Percentiles rank a stretch among this genome's conserved stretches.
Conservation (phyloP, 1,140 invertebrate genomes). For the Proctacanthus coquilletti region DNA sequence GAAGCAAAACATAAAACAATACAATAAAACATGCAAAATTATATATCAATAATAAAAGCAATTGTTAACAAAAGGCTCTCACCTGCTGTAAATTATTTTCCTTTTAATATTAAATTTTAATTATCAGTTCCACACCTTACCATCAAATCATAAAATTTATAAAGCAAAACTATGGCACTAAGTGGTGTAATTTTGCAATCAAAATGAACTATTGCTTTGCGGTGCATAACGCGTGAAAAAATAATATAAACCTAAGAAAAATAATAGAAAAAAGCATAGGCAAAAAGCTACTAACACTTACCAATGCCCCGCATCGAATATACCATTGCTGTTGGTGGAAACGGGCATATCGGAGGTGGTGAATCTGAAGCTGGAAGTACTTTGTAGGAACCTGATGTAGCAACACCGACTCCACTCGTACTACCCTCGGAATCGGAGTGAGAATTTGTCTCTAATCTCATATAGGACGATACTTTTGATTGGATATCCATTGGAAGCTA, state of each 20-base stretch:
- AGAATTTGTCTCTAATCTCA: constrained; percentile 49
- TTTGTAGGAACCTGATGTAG: constrained; percentile 28
- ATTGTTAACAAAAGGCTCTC: too few relatives aligned
- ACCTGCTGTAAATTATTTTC: too few relatives aligned
- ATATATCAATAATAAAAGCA: too few relatives aligned
- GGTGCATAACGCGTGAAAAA: too few relatives aligned
- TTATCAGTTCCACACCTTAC: too few relatives aligned
- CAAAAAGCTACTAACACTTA: constrained; percentile 35
- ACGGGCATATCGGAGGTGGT: constrained; percentile 35
- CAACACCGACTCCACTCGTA: constrained; percentile 24
- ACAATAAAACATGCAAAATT: too few relatives aligned
- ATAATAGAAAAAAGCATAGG: constrained; percentile 8
- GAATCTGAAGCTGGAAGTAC: constrained; percentile 29
- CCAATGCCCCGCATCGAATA: constrained; percentile 47
- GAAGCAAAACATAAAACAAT: too few relatives aligned
- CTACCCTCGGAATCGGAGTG: constrained; percentile 31
- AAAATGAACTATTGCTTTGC: too few relatives aligned
- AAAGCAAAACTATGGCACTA: too few relatives aligned
- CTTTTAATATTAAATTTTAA: too few relatives aligned
- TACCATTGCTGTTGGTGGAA: constrained; percentile 78
- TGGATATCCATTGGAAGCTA: constrained; percentile 83
- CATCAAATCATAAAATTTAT: too few relatives aligned
- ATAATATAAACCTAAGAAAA: constrained; percentile 8
- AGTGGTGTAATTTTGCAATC: too few relatives aligned
- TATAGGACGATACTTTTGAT: constrained; percentile 66